Percentiles rank a stretch among this genome's conserved stretches.
These are phyloP conservation scores for Tokudaia tokunoshimensis DNA, from an alignment of 2,797 vertebrate species.

Conservation along the genomic window DNA sequence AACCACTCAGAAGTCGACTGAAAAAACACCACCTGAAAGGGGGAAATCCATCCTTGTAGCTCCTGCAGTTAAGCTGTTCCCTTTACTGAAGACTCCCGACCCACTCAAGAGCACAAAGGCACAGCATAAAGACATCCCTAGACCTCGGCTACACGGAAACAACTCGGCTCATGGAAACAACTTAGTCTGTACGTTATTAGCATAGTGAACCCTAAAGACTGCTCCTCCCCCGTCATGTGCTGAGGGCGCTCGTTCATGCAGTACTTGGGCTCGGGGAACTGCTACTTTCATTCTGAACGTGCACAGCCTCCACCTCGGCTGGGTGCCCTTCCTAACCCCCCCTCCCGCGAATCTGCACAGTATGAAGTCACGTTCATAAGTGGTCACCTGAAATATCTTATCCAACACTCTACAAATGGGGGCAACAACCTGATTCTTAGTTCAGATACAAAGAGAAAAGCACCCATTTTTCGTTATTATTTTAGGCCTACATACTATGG, in stretches of 20 bases:
- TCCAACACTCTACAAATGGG: background rate
- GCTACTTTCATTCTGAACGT: background rate
- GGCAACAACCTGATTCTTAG: background rate
- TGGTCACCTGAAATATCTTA: background rate
- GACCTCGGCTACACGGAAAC: too few species aligned
- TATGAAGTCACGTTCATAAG: background rate
- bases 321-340: background rate
- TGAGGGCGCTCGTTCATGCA: too few species aligned
- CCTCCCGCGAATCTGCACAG: background rate
- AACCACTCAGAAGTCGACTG: background rate
- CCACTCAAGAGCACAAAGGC: background rate
- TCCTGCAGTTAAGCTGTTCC: background rate
- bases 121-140: background rate
- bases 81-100: background rate
- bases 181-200: background rate
- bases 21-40: background rate
- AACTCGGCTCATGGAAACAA: background rate
- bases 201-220: too few species aligned
- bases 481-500: background rate
- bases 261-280: background rate
- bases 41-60: fast-evolving
- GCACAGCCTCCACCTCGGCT: background rate
- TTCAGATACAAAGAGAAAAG: background rate
- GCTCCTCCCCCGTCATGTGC: background rate
- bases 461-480: background rate